These are phyloP conservation scores for Penaeus monodon DNA, from an alignment of 2,888 invertebrate species.

Conservation along the genomic window DNA sequence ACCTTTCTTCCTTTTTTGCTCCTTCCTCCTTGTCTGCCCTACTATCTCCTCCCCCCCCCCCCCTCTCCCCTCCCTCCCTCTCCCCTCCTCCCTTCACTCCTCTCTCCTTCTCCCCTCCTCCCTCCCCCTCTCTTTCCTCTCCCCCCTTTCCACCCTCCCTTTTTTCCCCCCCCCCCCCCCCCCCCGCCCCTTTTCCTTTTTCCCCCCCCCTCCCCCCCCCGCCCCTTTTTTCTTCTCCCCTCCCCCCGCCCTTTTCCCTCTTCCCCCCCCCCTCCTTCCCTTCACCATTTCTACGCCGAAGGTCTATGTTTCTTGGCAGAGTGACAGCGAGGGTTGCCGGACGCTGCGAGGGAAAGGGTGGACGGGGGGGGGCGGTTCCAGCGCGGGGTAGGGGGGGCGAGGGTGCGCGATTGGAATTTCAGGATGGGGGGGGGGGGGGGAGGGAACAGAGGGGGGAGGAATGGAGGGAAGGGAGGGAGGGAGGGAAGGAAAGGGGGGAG, in stretches of 20 bases:
- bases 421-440: no score
- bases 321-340: no score
- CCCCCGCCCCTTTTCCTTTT: neutral
- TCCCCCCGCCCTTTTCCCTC: neutral
- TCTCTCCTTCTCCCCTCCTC: neutral
- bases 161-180: neutral
- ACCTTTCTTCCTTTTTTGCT: no score
- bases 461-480: no score
- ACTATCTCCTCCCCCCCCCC: no score
- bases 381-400: no score
- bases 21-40: no score
- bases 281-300: neutral
- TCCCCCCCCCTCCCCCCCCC: neutral
- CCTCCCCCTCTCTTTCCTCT: neutral
- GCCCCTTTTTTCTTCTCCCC: neutral
- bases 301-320: no score
- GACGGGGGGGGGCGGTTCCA: no score
- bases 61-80: neutral
- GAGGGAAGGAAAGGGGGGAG: neutral
- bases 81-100: neutral
- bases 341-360: neutral
- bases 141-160: neutral
- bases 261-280: neutral
- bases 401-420: accelerated
- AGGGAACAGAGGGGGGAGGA: no score